Evolutionary conservation across 2,797 vertebrate species (phyloP).

Genomic region (Danio tinwini): DNA sequence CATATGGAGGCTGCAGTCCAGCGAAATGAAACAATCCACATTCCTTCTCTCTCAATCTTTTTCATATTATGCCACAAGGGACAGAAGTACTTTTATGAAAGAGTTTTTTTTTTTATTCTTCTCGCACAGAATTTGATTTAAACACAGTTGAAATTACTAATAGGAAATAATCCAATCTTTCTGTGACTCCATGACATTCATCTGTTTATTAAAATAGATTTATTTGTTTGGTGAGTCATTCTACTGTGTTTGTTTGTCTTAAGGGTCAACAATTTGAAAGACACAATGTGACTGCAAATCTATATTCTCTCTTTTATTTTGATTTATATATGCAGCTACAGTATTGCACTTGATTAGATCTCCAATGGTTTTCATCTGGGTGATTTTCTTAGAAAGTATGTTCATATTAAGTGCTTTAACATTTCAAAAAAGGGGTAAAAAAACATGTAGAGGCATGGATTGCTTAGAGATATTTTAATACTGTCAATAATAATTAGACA

Average conservation of each 20-base stretch:
- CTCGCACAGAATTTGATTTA: slow-evolving; percentile 5
- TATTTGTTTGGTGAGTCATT: background rate
- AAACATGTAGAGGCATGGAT: background rate
- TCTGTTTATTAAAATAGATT: background rate
- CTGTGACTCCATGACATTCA: background rate
- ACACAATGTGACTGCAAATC: no score
- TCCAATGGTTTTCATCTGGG: background rate
- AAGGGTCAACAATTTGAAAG: background rate
- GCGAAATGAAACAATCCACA: slow-evolving; percentile 12
- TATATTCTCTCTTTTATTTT: background rate
- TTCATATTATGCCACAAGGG: slow-evolving; percentile 17
- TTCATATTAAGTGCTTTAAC: background rate
- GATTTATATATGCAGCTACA: background rate
- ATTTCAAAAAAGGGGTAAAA: background rate
- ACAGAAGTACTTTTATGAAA: slow-evolving; percentile 11
- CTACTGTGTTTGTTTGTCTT: background rate
- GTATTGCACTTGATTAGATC: background rate
- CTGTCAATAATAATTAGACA: background rate
- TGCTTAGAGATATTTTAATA: background rate
- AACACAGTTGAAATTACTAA: slow-evolving; percentile 12
- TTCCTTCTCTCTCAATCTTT: background rate
- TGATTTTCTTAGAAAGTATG: background rate
- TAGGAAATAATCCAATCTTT: slow-evolving; percentile 14
- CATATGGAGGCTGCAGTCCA: slow-evolving; percentile 32
- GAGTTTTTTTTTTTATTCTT: background rate